Conservation (phyloP, 2,113 vertebrate genomes). For the Chinchilla lanigera region DNA sequence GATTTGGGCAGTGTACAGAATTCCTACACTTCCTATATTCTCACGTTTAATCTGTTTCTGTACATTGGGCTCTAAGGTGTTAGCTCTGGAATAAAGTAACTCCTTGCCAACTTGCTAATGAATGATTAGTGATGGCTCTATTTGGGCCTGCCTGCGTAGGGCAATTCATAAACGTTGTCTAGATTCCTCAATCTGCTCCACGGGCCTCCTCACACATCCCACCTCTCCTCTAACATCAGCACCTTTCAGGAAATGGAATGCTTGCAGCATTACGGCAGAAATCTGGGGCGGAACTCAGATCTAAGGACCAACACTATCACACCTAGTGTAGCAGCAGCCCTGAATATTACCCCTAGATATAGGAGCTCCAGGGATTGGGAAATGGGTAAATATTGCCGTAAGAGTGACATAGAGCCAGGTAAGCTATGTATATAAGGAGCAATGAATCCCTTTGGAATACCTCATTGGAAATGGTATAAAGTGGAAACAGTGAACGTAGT, state of each 20-base stretch:
- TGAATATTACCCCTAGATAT: not conserved
- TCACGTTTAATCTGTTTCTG: not conserved
- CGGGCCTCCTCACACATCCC: not conserved
- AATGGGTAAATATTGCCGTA: not conserved
- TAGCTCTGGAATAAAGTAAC: not conserved
- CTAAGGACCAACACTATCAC: not conserved
- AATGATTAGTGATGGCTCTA: not conserved
- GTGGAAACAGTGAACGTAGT: not conserved
- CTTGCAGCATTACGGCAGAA: not conserved
- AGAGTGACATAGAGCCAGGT: not conserved
- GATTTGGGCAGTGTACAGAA: not conserved
- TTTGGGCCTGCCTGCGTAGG: not conserved
- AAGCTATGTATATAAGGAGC: not conserved
- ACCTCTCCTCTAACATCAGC: not conserved
- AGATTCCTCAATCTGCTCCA: not conserved
- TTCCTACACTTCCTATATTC: not conserved
- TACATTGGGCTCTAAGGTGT: not conserved
- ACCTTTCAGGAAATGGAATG: not conserved
- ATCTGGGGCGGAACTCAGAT: not conserved
- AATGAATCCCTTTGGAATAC: not conserved
- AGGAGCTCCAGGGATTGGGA: not conserved
- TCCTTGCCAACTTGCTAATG: not conserved
- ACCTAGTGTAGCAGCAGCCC: not conserved
- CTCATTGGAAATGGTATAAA: not conserved
- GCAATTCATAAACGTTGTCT: not conserved